Conservation (phyloP, 1,140 invertebrate genomes). For the Drosophila albomicans region DNA sequence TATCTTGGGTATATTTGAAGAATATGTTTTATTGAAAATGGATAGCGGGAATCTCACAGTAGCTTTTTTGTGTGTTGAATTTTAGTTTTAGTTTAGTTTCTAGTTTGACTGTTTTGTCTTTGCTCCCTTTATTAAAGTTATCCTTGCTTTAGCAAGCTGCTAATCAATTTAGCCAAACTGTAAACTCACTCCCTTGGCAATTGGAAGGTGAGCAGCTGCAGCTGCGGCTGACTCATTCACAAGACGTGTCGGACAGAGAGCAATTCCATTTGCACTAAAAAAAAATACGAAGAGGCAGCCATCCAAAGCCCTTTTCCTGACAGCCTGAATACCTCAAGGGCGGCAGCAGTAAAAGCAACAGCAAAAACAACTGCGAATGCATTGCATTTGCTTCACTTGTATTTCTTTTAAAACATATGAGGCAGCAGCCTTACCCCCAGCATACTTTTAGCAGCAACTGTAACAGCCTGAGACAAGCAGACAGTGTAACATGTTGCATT, state of each 20-base stretch:
- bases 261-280: conserved; percentile 60
- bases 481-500: conserved; percentile 13
- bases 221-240: background rate
- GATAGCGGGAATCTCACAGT: no score
- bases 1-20: no score
- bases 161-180: background rate
- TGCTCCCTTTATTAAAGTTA: background rate
- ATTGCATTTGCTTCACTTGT: conserved; percentile 52
- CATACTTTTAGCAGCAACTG: conserved; percentile 10
- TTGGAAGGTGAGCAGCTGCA: conserved; percentile 10
- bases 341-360: conserved; percentile 22
- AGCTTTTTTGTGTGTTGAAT: no score
- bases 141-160: background rate
- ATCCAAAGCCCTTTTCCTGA: background rate
- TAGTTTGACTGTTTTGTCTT: no score
- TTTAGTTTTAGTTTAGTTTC: no score
- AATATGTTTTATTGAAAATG: no score
- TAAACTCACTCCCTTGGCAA: background rate
- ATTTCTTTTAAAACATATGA: conserved; percentile 47
- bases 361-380: conserved; percentile 8
- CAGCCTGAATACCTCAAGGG: conserved; percentile 43
- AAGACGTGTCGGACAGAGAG: conserved; percentile 45
- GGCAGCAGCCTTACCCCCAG: background rate
- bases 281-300: conserved; percentile 14
- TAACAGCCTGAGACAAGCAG: background rate